phyloP scores from a whole-genome alignment of 2,888 invertebrate species.

The Hydrotaea diabolus region DNA sequence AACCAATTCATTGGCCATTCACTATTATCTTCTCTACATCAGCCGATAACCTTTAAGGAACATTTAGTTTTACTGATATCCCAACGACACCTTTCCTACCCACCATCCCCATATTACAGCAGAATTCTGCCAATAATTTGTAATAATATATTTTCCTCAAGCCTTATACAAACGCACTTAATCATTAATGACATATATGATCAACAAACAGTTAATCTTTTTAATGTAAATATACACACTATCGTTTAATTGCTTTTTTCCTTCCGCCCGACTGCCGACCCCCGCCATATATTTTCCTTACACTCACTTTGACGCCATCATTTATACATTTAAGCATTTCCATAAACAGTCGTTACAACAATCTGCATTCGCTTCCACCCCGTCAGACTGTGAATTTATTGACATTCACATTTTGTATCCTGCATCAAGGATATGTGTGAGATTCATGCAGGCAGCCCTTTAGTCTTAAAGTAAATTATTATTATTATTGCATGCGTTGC shows the following conservation, averaged over 20 bases:
- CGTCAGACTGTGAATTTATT: background rate
- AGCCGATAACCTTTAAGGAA: too few species aligned
- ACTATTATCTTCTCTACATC: too few species aligned
- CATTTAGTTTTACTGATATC: too few species aligned
- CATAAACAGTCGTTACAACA: background rate
- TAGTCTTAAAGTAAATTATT: slow-evolving; percentile 32
- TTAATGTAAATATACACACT: background rate
- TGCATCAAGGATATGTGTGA: background rate
- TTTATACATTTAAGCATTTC: background rate
- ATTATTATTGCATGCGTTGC: slow-evolving; percentile 19
- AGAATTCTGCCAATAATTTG: too few species aligned
- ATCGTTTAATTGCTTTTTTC: background rate
- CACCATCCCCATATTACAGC: too few species aligned
- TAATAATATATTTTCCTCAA: too few species aligned
- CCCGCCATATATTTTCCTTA: too few species aligned
- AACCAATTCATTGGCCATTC: too few species aligned
- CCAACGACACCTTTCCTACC: too few species aligned
- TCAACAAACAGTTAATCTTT: background rate
- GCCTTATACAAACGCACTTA: background rate
- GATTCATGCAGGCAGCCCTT: background rate
- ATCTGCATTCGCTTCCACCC: background rate
- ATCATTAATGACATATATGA: background rate
- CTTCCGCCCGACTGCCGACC: too few species aligned
- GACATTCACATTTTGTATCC: background rate
- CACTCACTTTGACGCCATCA: background rate